Evolutionary conservation across 2,888 invertebrate genomes (phyloP).

Genomic region (Rambutsinella grinnellia): DNA sequence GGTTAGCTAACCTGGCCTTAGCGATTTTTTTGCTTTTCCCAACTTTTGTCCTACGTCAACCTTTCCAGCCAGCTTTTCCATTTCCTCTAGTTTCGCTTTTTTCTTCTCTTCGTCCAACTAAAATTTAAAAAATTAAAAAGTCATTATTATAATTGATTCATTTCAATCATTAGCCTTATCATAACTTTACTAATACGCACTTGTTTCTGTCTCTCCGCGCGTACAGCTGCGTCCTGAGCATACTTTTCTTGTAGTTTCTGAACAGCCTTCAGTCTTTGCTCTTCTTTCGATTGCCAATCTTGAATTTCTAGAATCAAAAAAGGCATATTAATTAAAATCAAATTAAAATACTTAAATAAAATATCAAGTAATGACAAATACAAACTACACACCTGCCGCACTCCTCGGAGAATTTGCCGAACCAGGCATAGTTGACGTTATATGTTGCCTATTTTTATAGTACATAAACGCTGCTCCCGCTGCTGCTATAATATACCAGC

Average conservation of each 20-base stretch:
- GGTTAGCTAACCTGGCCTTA: slow-evolving; percentile 58
- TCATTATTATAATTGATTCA: not conserved
- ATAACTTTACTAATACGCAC: no score
- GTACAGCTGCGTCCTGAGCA: slow-evolving; percentile 51
- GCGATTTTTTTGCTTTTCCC: slow-evolving; percentile 22
- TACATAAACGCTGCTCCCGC: slow-evolving; percentile 27
- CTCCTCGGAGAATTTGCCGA: not conserved
- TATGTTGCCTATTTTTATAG: slow-evolving; percentile 32
- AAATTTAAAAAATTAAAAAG: not conserved
- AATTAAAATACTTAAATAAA: not conserved
- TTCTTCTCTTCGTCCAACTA: slow-evolving; percentile 60
- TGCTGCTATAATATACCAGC: slow-evolving; percentile 50
- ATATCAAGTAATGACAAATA: slow-evolving; percentile 1
- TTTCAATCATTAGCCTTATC: no score
- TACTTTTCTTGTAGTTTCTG: slow-evolving; percentile 59
- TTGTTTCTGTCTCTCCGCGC: slow-evolving; percentile 54
- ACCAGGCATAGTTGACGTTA: no score
- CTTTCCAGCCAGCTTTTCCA: slow-evolving; percentile 47
- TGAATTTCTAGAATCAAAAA: slow-evolving; percentile 45
- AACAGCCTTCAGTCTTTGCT: slow-evolving; percentile 56
- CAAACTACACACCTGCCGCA: slow-evolving; percentile 12
- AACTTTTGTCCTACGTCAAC: slow-evolving; percentile 34
- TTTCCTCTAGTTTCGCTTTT: slow-evolving; percentile 54
- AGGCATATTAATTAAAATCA: not conserved
- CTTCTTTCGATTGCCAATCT: slow-evolving; percentile 53